Conservation (phyloP, 2,113 vertebrate genomes). For the Ptilorrhoa leucosticta region DNA sequence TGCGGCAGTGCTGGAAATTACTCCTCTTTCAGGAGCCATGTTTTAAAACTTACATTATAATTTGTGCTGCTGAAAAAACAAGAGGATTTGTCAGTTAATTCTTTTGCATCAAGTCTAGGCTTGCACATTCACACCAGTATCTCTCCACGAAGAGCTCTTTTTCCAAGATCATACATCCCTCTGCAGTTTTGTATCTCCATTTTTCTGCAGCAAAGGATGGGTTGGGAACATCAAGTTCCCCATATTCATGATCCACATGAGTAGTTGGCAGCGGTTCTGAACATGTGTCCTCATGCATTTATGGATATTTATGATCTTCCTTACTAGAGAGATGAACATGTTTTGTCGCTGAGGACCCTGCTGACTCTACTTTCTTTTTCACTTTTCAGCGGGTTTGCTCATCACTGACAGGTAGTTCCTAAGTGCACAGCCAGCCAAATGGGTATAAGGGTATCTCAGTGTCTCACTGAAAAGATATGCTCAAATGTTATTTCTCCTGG, state of each 20-base stretch:
- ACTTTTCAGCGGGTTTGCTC: not conserved
- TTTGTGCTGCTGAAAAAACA: not conserved
- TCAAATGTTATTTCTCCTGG: not conserved
- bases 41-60: not conserved
- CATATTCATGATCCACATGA: not conserved
- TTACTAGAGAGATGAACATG: not conserved
- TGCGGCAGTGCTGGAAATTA: not conserved
- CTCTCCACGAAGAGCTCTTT: not conserved
- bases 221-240: conserved; percentile 36
- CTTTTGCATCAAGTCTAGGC: not conserved
- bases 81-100: not conserved
- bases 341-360: not conserved
- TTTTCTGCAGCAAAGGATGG: conserved; percentile 3
- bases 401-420: not conserved
- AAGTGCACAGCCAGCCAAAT: not conserved
- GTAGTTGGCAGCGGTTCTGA: conserved; percentile 15
- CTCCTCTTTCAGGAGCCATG: not conserved
- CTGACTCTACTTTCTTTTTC: not conserved
- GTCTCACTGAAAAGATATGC: not conserved
- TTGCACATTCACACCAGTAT: not conserved
- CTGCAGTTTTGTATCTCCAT: not conserved
- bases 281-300: conserved; percentile 21
- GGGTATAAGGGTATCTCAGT: not conserved
- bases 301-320: not conserved
- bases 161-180: not conserved